Evolutionary conservation across 1,140 invertebrate genomes (phyloP).

Genomic region (Nephotettix cincticeps): DNA sequence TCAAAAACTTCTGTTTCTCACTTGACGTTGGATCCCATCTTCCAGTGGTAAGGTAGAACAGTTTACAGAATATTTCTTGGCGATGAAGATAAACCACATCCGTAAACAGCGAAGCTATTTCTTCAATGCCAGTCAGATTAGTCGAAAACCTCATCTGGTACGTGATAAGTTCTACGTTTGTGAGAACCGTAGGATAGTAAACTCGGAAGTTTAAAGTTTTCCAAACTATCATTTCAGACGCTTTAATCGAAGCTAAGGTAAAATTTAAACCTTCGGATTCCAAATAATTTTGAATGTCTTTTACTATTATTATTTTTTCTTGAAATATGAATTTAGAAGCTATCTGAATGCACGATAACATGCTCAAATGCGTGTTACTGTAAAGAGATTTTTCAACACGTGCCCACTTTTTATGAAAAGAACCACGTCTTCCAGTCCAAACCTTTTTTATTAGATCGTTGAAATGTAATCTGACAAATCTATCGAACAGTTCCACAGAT

Average conservation of each 20-base stretch:
- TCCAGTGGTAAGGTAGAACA: neutral
- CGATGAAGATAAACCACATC: neutral
- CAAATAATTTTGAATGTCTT: neutral
- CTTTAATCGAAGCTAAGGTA: neutral
- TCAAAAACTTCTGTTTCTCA: neutral
- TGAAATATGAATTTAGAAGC: neutral
- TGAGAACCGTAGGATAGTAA: neutral
- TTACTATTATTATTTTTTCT: neutral
- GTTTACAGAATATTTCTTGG: neutral
- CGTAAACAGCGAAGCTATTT: neutral
- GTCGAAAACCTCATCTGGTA: neutral
- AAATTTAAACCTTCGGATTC: neutral
- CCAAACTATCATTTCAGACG: neutral
- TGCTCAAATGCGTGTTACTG: neutral
- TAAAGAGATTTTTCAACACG: neutral
- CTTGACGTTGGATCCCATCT: neutral
- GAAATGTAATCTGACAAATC: neutral
- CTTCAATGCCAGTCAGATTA: neutral
- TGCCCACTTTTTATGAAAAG: neutral
- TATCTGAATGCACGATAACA: neutral
- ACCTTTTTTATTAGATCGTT: neutral
- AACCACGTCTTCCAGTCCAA: neutral
- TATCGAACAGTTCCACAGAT: neutral
- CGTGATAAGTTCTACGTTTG: neutral
- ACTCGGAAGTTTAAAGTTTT: neutral